These are phyloP conservation scores for Pectinophora gossypiella DNA, from an alignment of 1,140 invertebrate species.

Conservation along the genomic window DNA sequence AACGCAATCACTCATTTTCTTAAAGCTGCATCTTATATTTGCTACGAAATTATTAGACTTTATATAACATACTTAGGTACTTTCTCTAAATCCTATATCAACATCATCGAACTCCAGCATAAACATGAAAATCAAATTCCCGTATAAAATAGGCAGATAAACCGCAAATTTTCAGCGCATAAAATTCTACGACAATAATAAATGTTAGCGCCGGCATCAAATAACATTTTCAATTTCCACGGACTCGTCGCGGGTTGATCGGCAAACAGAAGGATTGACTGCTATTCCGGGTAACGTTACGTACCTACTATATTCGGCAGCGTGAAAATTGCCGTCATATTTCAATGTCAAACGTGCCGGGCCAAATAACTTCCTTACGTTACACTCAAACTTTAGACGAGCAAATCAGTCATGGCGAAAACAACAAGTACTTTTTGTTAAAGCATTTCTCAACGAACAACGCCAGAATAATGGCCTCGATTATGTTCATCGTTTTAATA, in stretches of 20 bases:
- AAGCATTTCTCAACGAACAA: no score
- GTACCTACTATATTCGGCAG: conserved; percentile 25
- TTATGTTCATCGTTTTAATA: no score
- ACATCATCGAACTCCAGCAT: no score
- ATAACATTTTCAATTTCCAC: conserved; percentile 24
- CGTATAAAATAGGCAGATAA: no score
- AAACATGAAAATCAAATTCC: no score
- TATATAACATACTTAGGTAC: no score
- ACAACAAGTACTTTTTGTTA: conserved; percentile 15
- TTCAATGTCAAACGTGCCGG: conserved; percentile 42
- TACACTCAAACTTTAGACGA: conserved; percentile 36
- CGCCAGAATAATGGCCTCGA: no score
- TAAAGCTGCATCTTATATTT: no score
- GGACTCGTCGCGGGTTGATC: conserved; percentile 25
- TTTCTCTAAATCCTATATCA: no score
- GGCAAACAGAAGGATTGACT: conserved; percentile 55
- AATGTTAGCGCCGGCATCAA: conserved; percentile 23
- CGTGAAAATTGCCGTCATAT: conserved; percentile 58
- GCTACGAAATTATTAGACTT: no score
- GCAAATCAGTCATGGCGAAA: conserved; percentile 36
- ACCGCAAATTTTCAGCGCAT: neutral
- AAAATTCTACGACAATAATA: conserved; percentile 18
- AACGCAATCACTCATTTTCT: no score
- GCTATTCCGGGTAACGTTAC: conserved; percentile 27
- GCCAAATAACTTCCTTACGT: conserved; percentile 47